Evolutionary conservation across 64 coral and sea anemone genomes (phyloP), one percentile per base, ranked within the genome.

Genomic region (Platygyra sinensis): DNA sequence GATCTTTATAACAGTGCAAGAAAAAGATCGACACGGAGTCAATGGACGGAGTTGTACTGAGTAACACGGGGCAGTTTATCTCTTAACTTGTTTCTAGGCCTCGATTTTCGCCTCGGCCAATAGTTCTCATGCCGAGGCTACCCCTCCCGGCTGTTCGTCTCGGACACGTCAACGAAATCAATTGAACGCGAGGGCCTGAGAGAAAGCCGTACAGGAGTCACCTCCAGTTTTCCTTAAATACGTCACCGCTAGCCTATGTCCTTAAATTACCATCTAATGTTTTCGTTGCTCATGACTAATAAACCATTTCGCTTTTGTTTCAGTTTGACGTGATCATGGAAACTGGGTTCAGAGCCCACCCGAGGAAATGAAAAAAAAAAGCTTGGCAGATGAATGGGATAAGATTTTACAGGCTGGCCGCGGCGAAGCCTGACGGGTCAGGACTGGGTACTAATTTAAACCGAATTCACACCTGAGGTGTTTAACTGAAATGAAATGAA

Each of bases 301-400:
- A 20, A 20, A n/a, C 62, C 17, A 65, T 82, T 67, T 83, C 19
- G 50, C 19, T 65, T 83, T 57, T 13, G 55, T 79, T 83, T 83
- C 38, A 85, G 81, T 69, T 85, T 85, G 33, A 85, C 62, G 33
- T 69, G 36, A 71, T 71, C 22, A 25, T 27, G 25, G 80, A 84
- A 69, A 49, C 22, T 71, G 63, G 54, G 29, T 30, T 85, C 81
- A 69, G 13, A 25, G 32, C 5, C 52, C 14, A 55, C 24, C 31
- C 67, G 80, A 55, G 18, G n/a, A 65, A 69, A 71, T 33, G 12
- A 71, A 49, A 14, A 57, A 57, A 50, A 24, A 14, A 52, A 69
- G 20, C 30, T 19, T 50, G 63, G 81, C 20, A 69, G 51, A 64
- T 67, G 62, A 85, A 57, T 16, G 8, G 62, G 25, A 24, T 20